A percentile compares a stretch with the other conserved stretches of the same genome.
These are phyloP conservation scores for Epinotia ramella DNA, from an alignment of 2,888 invertebrate species.

Conservation along the genomic window DNA sequence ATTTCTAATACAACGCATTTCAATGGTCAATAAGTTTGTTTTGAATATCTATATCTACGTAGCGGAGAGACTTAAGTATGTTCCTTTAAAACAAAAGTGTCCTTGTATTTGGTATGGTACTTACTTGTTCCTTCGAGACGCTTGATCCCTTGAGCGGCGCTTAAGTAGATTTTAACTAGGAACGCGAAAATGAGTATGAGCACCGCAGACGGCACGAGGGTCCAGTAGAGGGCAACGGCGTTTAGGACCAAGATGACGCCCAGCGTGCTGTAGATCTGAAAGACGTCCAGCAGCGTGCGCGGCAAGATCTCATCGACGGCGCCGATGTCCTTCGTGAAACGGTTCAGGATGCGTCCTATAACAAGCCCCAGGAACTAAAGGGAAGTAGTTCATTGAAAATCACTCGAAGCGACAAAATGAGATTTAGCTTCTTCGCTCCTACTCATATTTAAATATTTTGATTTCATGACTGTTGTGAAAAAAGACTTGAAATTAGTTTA, in stretches of 20 bases:
- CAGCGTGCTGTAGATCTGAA: constrained; percentile 82
- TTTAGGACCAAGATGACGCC: constrained; percentile 86
- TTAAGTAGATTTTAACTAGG: constrained; percentile 87
- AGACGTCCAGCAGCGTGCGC: constrained; percentile 87
- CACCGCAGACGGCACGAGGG: constrained; percentile 85
- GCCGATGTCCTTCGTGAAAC: constrained; percentile 94
- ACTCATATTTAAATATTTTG: too few relatives aligned
- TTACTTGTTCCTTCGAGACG: constrained; percentile 87
- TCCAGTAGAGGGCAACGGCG: constrained; percentile 86
- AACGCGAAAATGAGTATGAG: constrained; percentile 85
- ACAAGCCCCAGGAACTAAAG: constrained; percentile 35
- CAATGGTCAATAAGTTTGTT: background rate
- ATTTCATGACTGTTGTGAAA: too few relatives aligned
- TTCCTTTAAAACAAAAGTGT: too few relatives aligned
- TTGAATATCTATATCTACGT: background rate
- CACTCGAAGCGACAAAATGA: background rate
- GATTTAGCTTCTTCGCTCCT: background rate
- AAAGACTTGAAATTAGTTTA: too few relatives aligned
- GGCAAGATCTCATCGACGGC: constrained; percentile 91
- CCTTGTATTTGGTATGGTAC: constrained; percentile 52
- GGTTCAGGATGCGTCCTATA: constrained; percentile 88
- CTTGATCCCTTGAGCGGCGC: constrained; percentile 89
- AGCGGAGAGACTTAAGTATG: background rate
- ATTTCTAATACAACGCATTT: too few relatives aligned
- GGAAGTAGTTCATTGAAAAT: background rate